These are phyloP conservation scores for Drosophila hamatofila DNA, from an alignment of 2,888 invertebrate species.

Conservation along the genomic window DNA sequence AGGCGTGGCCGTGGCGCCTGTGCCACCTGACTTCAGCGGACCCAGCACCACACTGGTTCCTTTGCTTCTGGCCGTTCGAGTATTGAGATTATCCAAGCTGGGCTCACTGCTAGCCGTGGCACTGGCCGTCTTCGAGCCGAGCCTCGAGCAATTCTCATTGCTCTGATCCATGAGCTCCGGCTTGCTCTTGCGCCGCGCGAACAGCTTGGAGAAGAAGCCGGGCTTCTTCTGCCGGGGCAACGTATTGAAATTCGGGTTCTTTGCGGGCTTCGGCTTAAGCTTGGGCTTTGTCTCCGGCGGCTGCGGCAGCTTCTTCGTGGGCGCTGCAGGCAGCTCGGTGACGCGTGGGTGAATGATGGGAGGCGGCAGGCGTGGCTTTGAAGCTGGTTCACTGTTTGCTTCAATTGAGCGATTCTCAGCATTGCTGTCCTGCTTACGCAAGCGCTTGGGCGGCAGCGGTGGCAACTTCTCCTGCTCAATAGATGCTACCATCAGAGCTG, in stretches of 20 bases:
- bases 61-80: conserved; percentile 79
- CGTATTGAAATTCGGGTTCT: conserved; percentile 80
- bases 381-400: conserved; percentile 56
- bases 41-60: conserved; percentile 22
- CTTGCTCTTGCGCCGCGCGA: conserved; percentile 87
- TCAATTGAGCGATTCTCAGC: conserved; percentile 82
- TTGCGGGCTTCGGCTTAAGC: conserved; percentile 78
- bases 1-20: neutral
- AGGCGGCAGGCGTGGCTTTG: conserved; percentile 65
- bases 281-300: conserved; percentile 74
- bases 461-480: conserved; percentile 89
- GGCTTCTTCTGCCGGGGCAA: conserved; percentile 88
- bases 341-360: conserved; percentile 83
- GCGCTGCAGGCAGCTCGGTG: conserved; percentile 85
- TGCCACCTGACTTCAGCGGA: conserved; percentile 61
- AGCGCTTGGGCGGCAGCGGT: conserved; percentile 92
- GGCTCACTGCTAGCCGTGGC: conserved; percentile 81
- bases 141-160: conserved; percentile 56
- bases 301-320: conserved; percentile 87
- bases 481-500: conserved; percentile 42
- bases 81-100: conserved; percentile 79
- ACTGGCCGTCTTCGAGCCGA: conserved; percentile 64
- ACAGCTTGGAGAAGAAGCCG: conserved; percentile 88
- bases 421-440: conserved; percentile 87
- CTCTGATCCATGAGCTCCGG: conserved; percentile 83